Base-by-base conservation (phyloP, 2,113 vertebrate species). In the Parotia lawesii region DNA sequence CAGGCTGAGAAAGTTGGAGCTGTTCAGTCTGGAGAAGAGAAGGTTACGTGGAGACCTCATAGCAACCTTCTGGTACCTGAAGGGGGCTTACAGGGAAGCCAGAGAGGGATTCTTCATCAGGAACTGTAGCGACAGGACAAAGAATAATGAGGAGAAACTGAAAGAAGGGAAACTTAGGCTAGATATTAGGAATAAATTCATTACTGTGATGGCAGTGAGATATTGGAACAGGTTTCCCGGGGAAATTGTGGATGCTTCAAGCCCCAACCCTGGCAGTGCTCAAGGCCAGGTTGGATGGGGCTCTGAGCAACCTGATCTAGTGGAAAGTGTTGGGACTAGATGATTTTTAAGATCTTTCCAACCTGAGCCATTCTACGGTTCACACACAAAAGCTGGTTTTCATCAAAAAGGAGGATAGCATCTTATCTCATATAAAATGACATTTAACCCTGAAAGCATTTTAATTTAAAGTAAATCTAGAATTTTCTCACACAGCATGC, bases 31-130 rank as follows among this genome's bases (percentile, higher is more conserved):
- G 22, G 22, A 50, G 44, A 42, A 71, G 21, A 78, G 56, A 42
- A 50, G 27, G 19, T 24, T 66, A 20, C 0, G 0, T 40, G 37
- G 37, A 58, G 8, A 66, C 23, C 23, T 45, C 37, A 11, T 4
- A 73, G 20, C 38, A 74, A 11, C 23, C 8, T 44, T 38, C 31
- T 33, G 79, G 37, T 33, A 16, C 20, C 28, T 88, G 51, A 66
- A 17, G 6, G 42, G 10, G 23, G 15, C 53, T 51, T 38, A 11
- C 15, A 51, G 45, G 19, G 13, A 44, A 33, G 27, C 9, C 3
- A 2, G 37, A 51, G 37, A 76, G 22, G 11, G 9, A 67, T n/a
- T 51, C 72, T 51, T 65, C 51, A 31, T 57, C 37, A 28, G 19
- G 27, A 66, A 17, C 33, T 51, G 10, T 5, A 58, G 51, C 11